phyloP scores from a whole-genome alignment of 2,113 vertebrate genomes.

The Actenoides lindsayi region DNA sequence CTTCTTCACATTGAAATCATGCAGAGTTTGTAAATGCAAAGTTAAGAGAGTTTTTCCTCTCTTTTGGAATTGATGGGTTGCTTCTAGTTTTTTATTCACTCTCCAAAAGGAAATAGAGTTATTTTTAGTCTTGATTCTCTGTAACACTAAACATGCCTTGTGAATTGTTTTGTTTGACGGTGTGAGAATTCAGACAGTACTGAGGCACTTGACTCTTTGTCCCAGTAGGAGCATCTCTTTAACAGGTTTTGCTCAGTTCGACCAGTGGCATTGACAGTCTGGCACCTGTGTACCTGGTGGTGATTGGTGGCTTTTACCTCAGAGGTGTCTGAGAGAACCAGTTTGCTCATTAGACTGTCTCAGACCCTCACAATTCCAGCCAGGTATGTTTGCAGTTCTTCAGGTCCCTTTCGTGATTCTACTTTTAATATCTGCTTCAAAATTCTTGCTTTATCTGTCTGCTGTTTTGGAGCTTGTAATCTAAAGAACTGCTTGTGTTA shows the following conservation, averaged over 20 bases:
- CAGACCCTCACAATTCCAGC: background rate
- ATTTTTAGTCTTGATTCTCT: background rate
- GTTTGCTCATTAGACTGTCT: background rate
- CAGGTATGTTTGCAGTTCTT: background rate
- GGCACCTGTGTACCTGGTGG: background rate
- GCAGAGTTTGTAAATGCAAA: conserved; percentile 1
- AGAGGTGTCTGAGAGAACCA: background rate
- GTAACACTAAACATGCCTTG: background rate
- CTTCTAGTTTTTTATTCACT: background rate
- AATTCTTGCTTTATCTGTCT: background rate
- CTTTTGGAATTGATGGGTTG: background rate
- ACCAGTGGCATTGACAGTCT: background rate
- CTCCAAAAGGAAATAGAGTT: background rate
- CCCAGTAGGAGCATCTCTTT: background rate
- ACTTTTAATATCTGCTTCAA: background rate
- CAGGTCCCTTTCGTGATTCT: background rate
- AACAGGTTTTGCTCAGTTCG: accelerated
- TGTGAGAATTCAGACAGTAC: background rate
- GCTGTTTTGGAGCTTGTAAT: background rate
- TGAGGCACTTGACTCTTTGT: background rate
- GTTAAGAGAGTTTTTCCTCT: background rate
- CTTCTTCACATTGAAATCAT: conserved; percentile 6
- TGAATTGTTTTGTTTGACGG: background rate
- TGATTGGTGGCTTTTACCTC: background rate
- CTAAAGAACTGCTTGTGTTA: background rate